phyloP scores from a whole-genome alignment of 2,797 vertebrate genomes.

The Scyliorhinus canicula region DNA sequence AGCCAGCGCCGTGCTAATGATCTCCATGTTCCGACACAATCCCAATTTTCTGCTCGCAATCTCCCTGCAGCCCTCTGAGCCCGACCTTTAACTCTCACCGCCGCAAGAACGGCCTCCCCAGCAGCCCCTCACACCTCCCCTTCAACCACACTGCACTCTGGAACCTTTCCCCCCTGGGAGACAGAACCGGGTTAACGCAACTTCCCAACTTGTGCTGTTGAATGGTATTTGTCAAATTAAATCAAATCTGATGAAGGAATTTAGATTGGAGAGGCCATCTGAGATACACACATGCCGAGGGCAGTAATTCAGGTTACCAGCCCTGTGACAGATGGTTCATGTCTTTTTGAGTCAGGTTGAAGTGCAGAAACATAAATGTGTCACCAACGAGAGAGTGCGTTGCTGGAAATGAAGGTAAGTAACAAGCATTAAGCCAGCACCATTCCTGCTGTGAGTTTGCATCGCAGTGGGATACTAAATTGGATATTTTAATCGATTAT shows the following conservation, averaged over 20 bases:
- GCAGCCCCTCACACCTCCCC: neutral
- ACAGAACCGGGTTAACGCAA: neutral
- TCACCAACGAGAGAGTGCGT: neutral
- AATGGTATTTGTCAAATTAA: no score
- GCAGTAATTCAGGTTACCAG: no score
- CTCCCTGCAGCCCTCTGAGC: neutral
- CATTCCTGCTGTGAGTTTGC: neutral
- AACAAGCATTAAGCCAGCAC: neutral
- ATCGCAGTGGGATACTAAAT: neutral
- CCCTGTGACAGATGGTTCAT: neutral
- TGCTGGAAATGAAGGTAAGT: neutral
- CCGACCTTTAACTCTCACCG: neutral
- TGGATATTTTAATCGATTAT: neutral
- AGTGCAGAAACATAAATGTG: neutral
- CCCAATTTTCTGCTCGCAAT: slow-evolving; percentile 51
- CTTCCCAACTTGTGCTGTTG: neutral
- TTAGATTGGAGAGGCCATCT: neutral
- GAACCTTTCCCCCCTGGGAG: neutral
- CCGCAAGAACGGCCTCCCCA: neutral
- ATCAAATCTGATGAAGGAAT: neutral
- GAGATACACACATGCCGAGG: neutral
- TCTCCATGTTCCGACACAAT: slow-evolving; percentile 49
- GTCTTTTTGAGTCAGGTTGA: neutral
- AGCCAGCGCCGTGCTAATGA: slow-evolving; percentile 52
- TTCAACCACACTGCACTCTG: neutral